Evolutionary conservation across 1,140 invertebrate species (phyloP).

Genomic region (Hyphantria cunea): DNA sequence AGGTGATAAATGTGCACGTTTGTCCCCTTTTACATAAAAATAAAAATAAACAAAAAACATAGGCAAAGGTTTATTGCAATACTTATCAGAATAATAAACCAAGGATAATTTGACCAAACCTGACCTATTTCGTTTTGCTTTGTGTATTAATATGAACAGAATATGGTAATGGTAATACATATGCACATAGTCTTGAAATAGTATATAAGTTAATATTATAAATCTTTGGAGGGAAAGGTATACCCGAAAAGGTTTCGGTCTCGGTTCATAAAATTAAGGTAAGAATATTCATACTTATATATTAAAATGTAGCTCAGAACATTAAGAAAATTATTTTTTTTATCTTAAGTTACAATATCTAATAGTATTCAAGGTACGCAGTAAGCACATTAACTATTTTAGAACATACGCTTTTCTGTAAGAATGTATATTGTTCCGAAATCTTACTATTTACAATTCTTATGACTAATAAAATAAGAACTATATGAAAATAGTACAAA

Average conservation of each 20-base stretch:
- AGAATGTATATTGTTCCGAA: constrained; percentile 36
- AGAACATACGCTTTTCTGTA: constrained; percentile 72
- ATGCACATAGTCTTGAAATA: not conserved
- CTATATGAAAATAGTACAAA: constrained; percentile 9
- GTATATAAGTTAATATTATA: not conserved
- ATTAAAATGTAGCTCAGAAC: not conserved
- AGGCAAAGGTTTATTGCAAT: too few species aligned
- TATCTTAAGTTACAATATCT: constrained; percentile 24
- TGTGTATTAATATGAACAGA: not conserved
- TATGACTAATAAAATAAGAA: constrained; percentile 22
- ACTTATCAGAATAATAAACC: too few species aligned
- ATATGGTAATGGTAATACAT: not conserved
- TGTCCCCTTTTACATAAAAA: too few species aligned
- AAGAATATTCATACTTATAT: constrained; percentile 1
- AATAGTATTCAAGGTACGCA: constrained; percentile 35
- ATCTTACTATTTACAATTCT: constrained; percentile 31
- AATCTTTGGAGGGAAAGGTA: constrained; percentile 4
- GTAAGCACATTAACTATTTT: constrained; percentile 71
- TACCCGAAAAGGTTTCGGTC: not conserved
- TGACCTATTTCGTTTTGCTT: too few species aligned
- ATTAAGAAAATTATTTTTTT: constrained; percentile 1
- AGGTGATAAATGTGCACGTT: too few species aligned
- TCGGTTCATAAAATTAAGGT: constrained; percentile 2
- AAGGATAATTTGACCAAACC: too few species aligned
- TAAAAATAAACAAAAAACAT: too few species aligned